Evolutionary conservation across 1,140 invertebrate genomes (phyloP), one percentile per base, ranked within the genome.

Genomic region (Sitobion miscanthi): DNA sequence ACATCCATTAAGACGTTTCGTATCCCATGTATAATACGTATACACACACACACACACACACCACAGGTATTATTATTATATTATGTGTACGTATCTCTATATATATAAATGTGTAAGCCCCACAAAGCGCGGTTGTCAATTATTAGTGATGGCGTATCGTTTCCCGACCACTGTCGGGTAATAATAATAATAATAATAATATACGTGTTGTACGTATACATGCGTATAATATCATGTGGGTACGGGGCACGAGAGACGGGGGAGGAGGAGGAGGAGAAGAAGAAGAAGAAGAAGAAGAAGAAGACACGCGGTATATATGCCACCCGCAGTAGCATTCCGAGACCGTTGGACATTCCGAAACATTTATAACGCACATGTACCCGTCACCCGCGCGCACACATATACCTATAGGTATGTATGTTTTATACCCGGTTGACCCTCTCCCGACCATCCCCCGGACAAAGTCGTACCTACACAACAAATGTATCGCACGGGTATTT

Each of bases 261-360:
- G 35, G 35, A 35, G 35, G 35, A 35, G 35, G 35, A 35, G 35
- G 0, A 35, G 35, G 0, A 35, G 35, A 25, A 45, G 47, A 49
- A 7, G 47, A 42, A 86, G 3, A 42, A 87, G 4, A 30, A 47
- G 47, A 49, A 11, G 47, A 42, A 47, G 4, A 30, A 47, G 45
- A 87, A 49, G 45, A 87, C 20, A 49, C 42, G 20, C 30, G 4
- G 45, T 52, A 23, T 54, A 49, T 47, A 83, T 91, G 52, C 90
- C 90, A 91, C 90, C 90, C 90, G 90, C 90, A 83, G 90, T 91
- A 91, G 90, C 90, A 91, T 91, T 91, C 90, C 90, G 35, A 91
- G 52, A 91, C 69, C 69, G 6, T 91, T n/a, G 90, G 90, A 91
- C 90, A 91, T 91, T 91, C 90, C 90, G 52, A 89, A 86, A 77